These are phyloP conservation scores for Hipposideros larvatus DNA, from an alignment of 2,797 vertebrate species.

Conservation along the genomic window DNA sequence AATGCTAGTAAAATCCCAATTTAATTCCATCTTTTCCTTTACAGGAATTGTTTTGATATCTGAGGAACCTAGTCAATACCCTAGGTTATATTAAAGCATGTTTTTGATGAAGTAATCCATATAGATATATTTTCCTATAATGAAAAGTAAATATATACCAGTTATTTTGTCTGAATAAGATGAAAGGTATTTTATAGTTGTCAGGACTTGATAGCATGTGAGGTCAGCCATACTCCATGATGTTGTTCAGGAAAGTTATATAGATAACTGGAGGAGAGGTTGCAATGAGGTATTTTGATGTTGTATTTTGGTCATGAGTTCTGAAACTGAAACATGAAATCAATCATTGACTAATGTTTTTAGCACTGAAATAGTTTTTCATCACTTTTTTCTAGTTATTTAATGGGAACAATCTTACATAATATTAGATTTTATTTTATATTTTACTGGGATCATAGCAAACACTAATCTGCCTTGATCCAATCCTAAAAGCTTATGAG, in stretches of 20 bases:
- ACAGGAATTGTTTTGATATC: conserved; percentile 63
- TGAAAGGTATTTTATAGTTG: conserved; percentile 47
- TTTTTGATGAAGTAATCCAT: conserved; percentile 56
- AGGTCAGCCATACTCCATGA: neutral
- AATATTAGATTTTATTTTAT: neutral
- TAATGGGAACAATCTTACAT: neutral
- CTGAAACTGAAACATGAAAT: conserved; percentile 24
- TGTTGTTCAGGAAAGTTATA: neutral
- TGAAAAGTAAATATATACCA: conserved; percentile 60
- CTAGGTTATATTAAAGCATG: conserved; percentile 52
- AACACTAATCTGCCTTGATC: neutral
- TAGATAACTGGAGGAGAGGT: neutral
- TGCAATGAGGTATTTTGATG: neutral
- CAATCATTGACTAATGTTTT: neutral
- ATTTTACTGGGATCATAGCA: neutral
- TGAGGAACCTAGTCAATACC: conserved; percentile 64
- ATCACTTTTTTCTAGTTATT: neutral
- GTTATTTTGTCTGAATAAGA: conserved; percentile 46
- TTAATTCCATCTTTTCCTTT: conserved; percentile 60
- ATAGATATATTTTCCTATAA: conserved; percentile 68
- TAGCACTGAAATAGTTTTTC: conserved; percentile 19
- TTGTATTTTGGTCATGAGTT: neutral
- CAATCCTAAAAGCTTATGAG: neutral
- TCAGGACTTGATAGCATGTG: neutral
- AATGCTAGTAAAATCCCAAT: conserved; percentile 61